Base-by-base conservation (phyloP, 2,797 vertebrate species). In the Paguma larvata region DNA sequence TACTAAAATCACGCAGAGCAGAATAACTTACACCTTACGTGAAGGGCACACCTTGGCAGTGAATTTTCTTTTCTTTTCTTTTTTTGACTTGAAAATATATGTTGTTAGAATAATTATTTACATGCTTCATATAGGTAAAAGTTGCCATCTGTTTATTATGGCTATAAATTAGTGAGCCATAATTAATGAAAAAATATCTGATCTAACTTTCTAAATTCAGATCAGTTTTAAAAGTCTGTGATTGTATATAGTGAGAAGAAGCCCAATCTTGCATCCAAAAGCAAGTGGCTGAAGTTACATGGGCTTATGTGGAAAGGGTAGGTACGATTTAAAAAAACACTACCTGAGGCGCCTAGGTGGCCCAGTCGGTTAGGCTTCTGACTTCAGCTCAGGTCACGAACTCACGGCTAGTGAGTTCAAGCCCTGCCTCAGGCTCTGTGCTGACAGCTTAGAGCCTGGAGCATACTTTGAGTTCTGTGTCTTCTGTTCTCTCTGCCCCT, bases 111-210 rank as follows among this genome's bases (percentile, higher is more conserved):
- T 67, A 77, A 89, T 23, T 68, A 89, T 46, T 80, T 85, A 68
- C 85, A 51, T 67, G 63, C 14, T 32, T 77, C 89, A 48, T 34
- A 41, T 13, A 77, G 48, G 84, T 90, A 51, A 94, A 88, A 73
- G 86, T 46, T 53, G 72, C 56, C 62, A 10, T 75, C 72, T 59
- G 34, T 89, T 92, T 73, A 62, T 34, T 63, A 75, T 68, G 70
- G 30, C 88, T 84, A 89, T 65, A 94, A 84, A 95, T 95, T 67
- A 75, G 53, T 84, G 19, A 95, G 51, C 90, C 70, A 96, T 80
- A 85, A 87, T 95, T 94, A 89, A 87, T 89, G 80, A 78, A 97
- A 97, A 94, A 79, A 82, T 18, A 80, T 85, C 67, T 89, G 51
- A 30, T 84, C 48, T 96, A 96, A 72, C 41, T 92, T 92, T 80